These are phyloP conservation scores for Clistopyga incitator DNA, from an alignment of 2,888 invertebrate genomes.

Conservation along the genomic window DNA sequence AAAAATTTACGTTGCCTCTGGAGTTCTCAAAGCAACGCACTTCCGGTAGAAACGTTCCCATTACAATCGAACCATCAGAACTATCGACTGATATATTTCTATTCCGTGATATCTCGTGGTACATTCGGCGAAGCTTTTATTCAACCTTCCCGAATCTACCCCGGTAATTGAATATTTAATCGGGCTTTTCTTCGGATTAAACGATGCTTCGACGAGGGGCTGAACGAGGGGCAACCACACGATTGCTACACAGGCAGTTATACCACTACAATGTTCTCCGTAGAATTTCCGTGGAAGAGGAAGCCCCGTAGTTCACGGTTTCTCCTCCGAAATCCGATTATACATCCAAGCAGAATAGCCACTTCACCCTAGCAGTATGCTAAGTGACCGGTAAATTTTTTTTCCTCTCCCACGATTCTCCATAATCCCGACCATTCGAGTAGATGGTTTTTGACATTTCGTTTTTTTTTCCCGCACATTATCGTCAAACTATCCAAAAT, in stretches of 20 bases:
- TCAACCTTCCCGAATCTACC: slow-evolving; percentile 3
- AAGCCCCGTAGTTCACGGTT: slow-evolving; percentile 3
- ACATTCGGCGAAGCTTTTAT: slow-evolving; percentile 5
- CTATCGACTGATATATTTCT: background rate
- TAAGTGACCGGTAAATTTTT: slow-evolving; percentile 46
- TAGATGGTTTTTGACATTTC: background rate
- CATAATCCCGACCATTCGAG: slow-evolving; percentile 42
- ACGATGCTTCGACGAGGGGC: slow-evolving; percentile 28
- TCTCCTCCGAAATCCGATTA: slow-evolving; percentile 34
- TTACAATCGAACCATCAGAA: slow-evolving; percentile 3
- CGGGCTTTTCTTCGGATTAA: slow-evolving; percentile 52
- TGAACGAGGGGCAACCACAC: slow-evolving; percentile 30
- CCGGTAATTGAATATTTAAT: slow-evolving; percentile 54
- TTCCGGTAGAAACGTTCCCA: background rate
- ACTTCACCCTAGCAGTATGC: slow-evolving; percentile 20
- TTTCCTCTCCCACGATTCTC: slow-evolving; percentile 22
- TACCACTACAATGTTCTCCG: background rate
- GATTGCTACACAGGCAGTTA: slow-evolving; percentile 28
- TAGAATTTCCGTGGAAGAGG: background rate
- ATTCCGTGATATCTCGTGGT: slow-evolving; percentile 4
- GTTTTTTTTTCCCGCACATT: background rate
- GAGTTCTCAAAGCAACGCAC: too few relatives aligned
- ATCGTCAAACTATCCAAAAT: slow-evolving; percentile 17
- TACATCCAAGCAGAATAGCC: slow-evolving; percentile 31
- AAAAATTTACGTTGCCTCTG: too few relatives aligned